Percentiles rank a stretch among this genome's conserved stretches.
phyloP scores from a whole-genome alignment of 2,113 vertebrate species.

The Centropus bengalensis region DNA sequence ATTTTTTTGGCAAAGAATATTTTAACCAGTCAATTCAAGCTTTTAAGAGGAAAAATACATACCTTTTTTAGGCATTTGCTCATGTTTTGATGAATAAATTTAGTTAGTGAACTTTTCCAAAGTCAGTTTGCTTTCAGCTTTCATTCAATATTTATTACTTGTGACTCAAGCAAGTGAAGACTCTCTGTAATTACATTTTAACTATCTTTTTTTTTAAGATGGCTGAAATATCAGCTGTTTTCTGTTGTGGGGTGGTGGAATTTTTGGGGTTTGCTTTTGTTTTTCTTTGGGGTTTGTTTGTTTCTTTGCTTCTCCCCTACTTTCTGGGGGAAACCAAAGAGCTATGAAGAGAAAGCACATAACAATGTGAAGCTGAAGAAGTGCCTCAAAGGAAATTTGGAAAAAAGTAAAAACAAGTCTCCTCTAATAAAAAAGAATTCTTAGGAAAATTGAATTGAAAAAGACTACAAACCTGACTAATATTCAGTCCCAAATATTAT shows the following conservation, averaged over 20 bases:
- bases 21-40: slow-evolving; percentile 17
- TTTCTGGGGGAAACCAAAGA: background rate
- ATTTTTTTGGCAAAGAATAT: slow-evolving; percentile 44
- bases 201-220: background rate
- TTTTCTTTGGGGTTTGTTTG: too few relatives aligned
- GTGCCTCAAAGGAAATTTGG: too few relatives aligned
- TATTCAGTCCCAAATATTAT: background rate
- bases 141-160: slow-evolving; percentile 40
- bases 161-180: background rate
- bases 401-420: background rate
- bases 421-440: background rate
- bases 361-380: background rate
- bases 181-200: background rate
- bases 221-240: background rate
- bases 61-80: background rate
- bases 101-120: background rate
- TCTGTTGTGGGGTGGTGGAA: background rate
- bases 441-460: background rate
- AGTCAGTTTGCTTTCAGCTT: background rate
- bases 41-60: background rate
- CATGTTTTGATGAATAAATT: background rate
- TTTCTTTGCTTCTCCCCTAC: background rate
- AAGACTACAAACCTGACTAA: background rate
- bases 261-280: background rate
- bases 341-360: background rate